Evolutionary conservation across 2,888 invertebrate genomes (phyloP), one percentile per base, ranked within the genome.

Genomic region (Apodemia mormo): DNA sequence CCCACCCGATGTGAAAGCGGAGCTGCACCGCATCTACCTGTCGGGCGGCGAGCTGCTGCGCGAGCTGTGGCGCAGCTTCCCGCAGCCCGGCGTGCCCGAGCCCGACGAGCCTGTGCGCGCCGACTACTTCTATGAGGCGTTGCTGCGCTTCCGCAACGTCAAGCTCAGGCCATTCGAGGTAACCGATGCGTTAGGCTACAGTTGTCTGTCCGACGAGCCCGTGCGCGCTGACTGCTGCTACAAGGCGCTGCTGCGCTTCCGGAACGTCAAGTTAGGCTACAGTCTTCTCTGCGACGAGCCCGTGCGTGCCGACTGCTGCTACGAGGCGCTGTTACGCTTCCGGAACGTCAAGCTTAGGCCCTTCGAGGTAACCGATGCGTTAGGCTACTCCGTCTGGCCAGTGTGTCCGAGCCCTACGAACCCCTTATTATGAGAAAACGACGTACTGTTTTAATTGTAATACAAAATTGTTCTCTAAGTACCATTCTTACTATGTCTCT

Each of bases 1-100:
- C 72, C 97, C 97, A 8, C 85, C 95, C 12, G 97, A 97, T 79
- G 95, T 98, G 72, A 97, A 97, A 82, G 95, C 95, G 65, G 99
- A 99, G 81, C 92, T 99, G 12, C 95, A 96, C 70, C 96, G 97
- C 74, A 92, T 98, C 68, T 99, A 99, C 90, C 94, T 96, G 68
- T 97, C 98, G 0, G 94, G 97, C 5, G 96, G 97, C 73, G 99
- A 99, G 91, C 89, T 99, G 72, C 91, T 99, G 14, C 95, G 97
- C 72, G 99, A 99, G 89, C 97, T 99, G 90, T 99, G 99, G 99
- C 95, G 96, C 65, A 97, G 98, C 85, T 99, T 99, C 93, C 97
- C 97, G 52, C 96, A 96, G 49, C 97, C 98, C 70, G 96, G 97
- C 0, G 85, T 94, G 0, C 96, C 96, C 0, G 79, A 76, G 7